A percentile compares a stretch with the other conserved stretches of the same genome.
Evolutionary conservation across 2,113 vertebrate species (phyloP).

Genomic region (Syrmaticus mikado): DNA sequence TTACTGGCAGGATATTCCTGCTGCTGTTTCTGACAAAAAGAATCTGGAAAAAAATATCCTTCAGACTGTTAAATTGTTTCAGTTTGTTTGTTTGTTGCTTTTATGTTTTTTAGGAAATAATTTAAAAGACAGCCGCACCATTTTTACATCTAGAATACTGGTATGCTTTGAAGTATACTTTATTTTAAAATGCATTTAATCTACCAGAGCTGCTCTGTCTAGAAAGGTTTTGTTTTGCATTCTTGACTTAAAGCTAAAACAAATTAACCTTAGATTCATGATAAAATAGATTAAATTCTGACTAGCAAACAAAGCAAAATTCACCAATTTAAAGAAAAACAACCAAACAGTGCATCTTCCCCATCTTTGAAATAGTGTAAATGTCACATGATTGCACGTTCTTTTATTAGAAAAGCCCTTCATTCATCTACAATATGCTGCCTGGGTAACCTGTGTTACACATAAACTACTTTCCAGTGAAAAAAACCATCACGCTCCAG

Average conservation of each 20-base stretch:
- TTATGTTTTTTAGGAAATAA: not conserved
- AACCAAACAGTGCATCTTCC: not conserved
- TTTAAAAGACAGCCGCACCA: not conserved
- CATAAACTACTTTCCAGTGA: not conserved
- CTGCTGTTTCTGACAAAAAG: not conserved
- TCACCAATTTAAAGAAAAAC: not conserved
- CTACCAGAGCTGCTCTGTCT: not conserved
- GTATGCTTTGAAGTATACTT: conserved; percentile 13
- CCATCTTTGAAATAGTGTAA: not conserved
- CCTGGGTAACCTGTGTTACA: not conserved
- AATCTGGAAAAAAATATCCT: conserved; percentile 4
- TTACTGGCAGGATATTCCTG: conserved; percentile 9
- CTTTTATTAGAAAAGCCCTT: not conserved
- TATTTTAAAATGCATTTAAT: conserved; percentile 17
- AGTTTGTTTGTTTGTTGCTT: not conserved
- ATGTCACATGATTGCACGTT: not conserved
- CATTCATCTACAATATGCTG: not conserved
- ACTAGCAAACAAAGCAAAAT: not conserved
- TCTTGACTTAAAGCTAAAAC: conserved; percentile 29
- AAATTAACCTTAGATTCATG: not conserved
- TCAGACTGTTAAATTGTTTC: conserved; percentile 4
- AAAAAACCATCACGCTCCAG: not conserved
- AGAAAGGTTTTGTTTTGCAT: conserved; percentile 17
- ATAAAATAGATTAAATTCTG: not conserved
- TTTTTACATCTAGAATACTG: not conserved